Evolutionary conservation across 1,140 invertebrate species (phyloP), one percentile per base, ranked within the genome.

Genomic region (Lepidurus arcticus): DNA sequence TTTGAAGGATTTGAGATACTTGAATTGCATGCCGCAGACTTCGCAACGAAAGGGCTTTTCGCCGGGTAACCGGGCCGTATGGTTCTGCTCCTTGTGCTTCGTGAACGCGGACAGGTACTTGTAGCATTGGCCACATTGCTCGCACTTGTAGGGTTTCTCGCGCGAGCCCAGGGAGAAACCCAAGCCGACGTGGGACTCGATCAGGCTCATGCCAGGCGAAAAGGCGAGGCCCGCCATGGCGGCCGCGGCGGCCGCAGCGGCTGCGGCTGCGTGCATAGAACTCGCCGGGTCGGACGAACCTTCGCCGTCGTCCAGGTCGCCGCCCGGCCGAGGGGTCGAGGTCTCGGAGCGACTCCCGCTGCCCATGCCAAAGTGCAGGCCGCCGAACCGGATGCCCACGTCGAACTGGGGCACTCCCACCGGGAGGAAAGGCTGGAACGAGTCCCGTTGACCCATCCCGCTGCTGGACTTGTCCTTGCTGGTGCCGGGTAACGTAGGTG

Each of bases 121-220:
- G 85, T 95, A 95, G 81, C 92, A 93, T 82, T 95, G 93, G 9
- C 93, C 93, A 84, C 93, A 95, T 82, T 94, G 93, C 82, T 94
- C 93, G 85, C 93, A 95, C 10, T 93, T 92, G 85, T 94, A 94
- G n/a, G 93, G 93, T 82, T 94, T 95, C 83, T 94, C 93, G 81
- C 93, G 90, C 47, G 81, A 78, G 26, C 80, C 76, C 44, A 82
- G 76, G 21, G 80, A 78, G 74, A 79, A 81, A 16, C 81, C 79
- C 9, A 76, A 81, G 44, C 84, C 84, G 1, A 80, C 73, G 76
- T 80, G 79, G 24, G 79, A 80, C 76, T 80, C 79, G 26, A 80
- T 80, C 42, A 80, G 73, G 53, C 73, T 73, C 73, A 78, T 74
- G 78, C 73, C 73, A 73, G 78, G 75, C 7, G 73, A 45, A 74